Evolutionary conservation across 2,797 vertebrate genomes (phyloP).

Genomic region (Menidia menidia): DNA sequence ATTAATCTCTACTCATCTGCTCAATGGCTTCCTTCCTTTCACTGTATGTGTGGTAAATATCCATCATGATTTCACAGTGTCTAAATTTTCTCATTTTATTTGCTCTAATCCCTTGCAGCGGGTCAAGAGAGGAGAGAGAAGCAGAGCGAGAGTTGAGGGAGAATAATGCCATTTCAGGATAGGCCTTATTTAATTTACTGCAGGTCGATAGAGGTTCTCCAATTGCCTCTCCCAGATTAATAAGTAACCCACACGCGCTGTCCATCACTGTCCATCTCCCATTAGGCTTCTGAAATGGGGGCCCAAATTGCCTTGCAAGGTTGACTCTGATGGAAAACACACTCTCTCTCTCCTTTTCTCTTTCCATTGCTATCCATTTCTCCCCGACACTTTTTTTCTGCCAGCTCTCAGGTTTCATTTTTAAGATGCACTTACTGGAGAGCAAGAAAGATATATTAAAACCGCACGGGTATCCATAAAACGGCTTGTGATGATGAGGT

Average conservation of each 20-base stretch:
- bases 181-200: conserved; percentile 88
- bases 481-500: conserved; percentile 17
- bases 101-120: conserved; percentile 75
- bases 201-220: conserved; percentile 87
- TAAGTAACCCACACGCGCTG: conserved; percentile 87
- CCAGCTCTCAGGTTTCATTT: conserved; percentile 58
- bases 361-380: conserved; percentile 53
- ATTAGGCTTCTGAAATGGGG: conserved; percentile 84
- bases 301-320: conserved; percentile 82
- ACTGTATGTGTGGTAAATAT: conserved; percentile 70
- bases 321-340: conserved; percentile 81
- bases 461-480: conserved; percentile 25
- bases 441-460: conserved; percentile 34
- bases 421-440: conserved; percentile 35
- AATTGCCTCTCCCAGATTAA: conserved; percentile 86
- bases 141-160: conserved; percentile 75
- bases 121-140: conserved; percentile 62
- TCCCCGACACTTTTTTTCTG: conserved; percentile 39
- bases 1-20: conserved; percentile 47
- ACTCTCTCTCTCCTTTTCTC: conserved; percentile 66
- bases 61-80: conserved; percentile 72
- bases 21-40: conserved; percentile 23
- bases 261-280: conserved; percentile 88
- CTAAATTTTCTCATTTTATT: conserved; percentile 74
- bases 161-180: conserved; percentile 85